phyloP scores from a whole-genome alignment of 53 echinoderm and acorn worm genomes.

The Glandiceps talaboti region DNA sequence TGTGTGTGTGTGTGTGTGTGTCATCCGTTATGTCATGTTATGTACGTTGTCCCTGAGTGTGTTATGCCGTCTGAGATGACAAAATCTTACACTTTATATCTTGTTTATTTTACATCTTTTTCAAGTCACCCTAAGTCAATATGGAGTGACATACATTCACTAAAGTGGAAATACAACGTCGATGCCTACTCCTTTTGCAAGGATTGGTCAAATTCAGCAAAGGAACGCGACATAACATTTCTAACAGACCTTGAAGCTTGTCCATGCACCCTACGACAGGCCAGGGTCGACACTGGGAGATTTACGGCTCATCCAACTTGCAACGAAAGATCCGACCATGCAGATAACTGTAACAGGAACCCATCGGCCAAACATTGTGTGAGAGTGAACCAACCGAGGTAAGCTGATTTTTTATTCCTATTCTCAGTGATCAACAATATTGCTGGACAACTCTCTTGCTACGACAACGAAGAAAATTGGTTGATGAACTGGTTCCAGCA shows the following conservation, averaged over 20 bases:
- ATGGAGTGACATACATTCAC: neutral
- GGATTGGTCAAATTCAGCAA: neutral
- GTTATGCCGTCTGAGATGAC: neutral
- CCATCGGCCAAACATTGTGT: conserved; percentile 51
- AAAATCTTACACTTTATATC: neutral
- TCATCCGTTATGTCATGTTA: too few species aligned
- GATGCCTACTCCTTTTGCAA: neutral
- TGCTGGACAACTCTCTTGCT: conserved; percentile 83
- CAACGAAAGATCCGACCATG: conserved; percentile 3
- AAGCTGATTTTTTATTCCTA: neutral
- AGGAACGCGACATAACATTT: conserved; percentile 5
- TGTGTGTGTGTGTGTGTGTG: too few species aligned
- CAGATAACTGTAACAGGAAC: conserved; percentile 28
- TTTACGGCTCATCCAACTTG: conserved; percentile 61
- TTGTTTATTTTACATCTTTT: neutral
- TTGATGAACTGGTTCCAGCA: too few species aligned
- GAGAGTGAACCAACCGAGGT: conserved; percentile 61
- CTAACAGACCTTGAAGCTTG: conserved; percentile 38
- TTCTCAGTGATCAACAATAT: conserved; percentile 6
- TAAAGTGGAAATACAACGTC: neutral
- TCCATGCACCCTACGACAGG: conserved; percentile 64
- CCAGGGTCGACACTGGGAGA: conserved; percentile 37
- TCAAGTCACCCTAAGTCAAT: neutral
- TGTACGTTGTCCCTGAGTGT: too few species aligned
- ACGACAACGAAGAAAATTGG: conserved; percentile 33